These are phyloP conservation scores for Diabrotica virgifera DNA, from an alignment of 1,140 invertebrate species.

Conservation along the genomic window DNA sequence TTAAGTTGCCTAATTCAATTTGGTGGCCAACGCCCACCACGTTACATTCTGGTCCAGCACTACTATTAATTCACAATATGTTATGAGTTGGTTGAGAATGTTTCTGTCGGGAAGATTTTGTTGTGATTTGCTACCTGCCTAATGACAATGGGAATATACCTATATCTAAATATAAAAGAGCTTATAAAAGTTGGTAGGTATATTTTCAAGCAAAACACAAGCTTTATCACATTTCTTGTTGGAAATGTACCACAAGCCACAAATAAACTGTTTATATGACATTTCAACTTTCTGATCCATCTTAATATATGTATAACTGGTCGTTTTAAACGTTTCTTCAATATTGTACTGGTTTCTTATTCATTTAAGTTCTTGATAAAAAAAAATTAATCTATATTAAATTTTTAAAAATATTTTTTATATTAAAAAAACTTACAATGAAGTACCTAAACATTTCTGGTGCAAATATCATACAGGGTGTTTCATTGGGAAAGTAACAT, in stretches of 20 bases:
- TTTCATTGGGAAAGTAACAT: too few species aligned
- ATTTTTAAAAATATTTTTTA: too few species aligned
- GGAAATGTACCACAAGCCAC: background rate
- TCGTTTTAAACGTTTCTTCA: background rate
- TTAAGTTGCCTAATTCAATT: constrained; percentile 1
- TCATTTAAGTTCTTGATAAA: too few species aligned
- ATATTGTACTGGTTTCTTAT: too few species aligned
- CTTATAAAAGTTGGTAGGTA: background rate
- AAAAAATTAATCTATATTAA: too few species aligned
- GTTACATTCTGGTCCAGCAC: background rate
- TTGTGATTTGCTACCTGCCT: background rate
- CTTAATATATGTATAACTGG: background rate
- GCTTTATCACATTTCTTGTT: background rate
- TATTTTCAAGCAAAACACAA: background rate
- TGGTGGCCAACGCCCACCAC: background rate
- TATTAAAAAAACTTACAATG: too few species aligned
- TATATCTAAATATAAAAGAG: background rate
- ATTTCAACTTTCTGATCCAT: background rate
- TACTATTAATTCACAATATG: constrained; percentile 3
- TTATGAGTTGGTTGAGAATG: background rate
- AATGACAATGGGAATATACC: background rate
- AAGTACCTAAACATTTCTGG: too few species aligned
- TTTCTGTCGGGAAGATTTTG: background rate
- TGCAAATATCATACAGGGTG: too few species aligned
- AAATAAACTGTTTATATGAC: background rate